A percentile compares a stretch with the other conserved stretches of the same genome.
Evolutionary conservation across 2,888 invertebrate species (phyloP).

Genomic region (Tenthredo amoena): DNA sequence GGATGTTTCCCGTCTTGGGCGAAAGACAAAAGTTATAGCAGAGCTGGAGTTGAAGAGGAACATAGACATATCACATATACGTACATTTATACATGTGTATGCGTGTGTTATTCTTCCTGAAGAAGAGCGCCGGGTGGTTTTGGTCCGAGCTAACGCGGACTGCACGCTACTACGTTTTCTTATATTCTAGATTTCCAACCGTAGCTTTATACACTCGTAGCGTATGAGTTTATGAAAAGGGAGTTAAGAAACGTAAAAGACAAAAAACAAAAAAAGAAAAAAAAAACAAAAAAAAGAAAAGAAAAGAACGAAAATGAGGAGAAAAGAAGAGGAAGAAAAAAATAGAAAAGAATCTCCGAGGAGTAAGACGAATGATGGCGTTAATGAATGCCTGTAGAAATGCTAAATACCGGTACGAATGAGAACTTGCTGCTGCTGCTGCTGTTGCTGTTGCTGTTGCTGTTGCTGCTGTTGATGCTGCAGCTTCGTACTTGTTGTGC

Average conservation of each 20-base stretch:
- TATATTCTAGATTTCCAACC: neutral
- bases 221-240: neutral
- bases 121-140: neutral
- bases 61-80: too few relatives aligned
- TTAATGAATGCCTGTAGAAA: slow-evolving; percentile 14
- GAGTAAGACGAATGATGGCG: neutral
- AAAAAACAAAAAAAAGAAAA: neutral
- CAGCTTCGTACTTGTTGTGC: neutral
- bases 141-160: neutral
- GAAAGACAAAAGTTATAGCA: neutral
- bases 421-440: neutral
- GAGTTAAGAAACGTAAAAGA: neutral
- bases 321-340: slow-evolving; percentile 26
- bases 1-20: neutral
- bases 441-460: neutral
- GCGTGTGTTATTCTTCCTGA: neutral
- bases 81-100: too few relatives aligned
- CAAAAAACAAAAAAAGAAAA: slow-evolving; percentile 26
- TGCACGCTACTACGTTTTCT: neutral
- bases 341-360: slow-evolving; percentile 35
- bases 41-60: neutral
- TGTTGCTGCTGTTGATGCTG: neutral
- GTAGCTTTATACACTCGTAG: neutral
- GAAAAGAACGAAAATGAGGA: slow-evolving; percentile 55
- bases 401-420: neutral